Base-by-base conservation (phyloP, 2,888 invertebrate species). In the Drosophila fulvimacula region DNA sequence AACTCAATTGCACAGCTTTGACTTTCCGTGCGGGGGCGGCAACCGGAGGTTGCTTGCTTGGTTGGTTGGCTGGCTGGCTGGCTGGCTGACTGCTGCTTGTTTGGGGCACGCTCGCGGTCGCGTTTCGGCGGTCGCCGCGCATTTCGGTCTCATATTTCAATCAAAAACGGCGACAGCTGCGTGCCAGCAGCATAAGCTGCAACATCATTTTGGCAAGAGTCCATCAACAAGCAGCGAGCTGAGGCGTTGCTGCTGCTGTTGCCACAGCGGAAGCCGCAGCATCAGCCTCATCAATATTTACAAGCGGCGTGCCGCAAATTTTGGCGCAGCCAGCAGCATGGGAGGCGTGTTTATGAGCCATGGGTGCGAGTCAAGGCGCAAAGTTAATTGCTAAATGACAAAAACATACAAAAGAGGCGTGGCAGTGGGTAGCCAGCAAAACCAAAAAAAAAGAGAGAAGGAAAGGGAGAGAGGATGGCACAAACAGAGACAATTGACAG, bases 381-480 rank as follows among this genome's bases (percentile, higher is more conserved):
- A 88, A 88, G 86, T 81, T 87, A 87, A 89, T 87, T 89, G 86
- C 86, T 65, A 86, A 83, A 86, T 88, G 89, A 82, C 86, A 86
- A 88, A 86, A 89, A 76, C 60, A 44, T 82, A 73, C 85, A n/a
- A n/a, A n/a, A 13, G 38, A 42, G 55, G 30, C 39, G 39, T 30
- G 51, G 34, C 11, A 24, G 1, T 44, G 44, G 41, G 17, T 11
- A 24, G 46, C 75, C 64, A 51, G 44, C 44, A 55, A 61, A 19
- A 32, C 17, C 32, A 57, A 61, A 61, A 69, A 70, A 72, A 75
- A 48, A 34, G 27, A 56, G 6, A 48, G 15, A 39, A 3, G 36
- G 19, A 66, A 36, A 46, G 32, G 52, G 19, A 24, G 41, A 15
- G 21, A 24, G 17, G 27, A 41, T 1, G 19, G 21, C 21, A 21